Evolutionary conservation across 1,140 invertebrate genomes (phyloP).

Genomic region (Brachionus paranguensis): DNA sequence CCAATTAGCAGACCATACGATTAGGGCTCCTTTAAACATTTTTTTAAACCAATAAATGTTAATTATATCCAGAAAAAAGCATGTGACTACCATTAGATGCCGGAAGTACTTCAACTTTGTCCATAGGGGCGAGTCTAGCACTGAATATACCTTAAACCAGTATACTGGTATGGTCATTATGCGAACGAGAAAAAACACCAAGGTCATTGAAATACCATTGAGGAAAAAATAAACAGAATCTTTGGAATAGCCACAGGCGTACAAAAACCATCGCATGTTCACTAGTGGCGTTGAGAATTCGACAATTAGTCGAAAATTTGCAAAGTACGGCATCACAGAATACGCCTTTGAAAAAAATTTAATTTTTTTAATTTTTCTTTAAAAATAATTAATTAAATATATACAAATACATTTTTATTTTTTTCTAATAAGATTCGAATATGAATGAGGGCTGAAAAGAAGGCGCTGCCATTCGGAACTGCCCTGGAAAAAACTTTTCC

Average conservation of each 20-base stretch:
- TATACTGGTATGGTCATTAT: slow-evolving; percentile 48
- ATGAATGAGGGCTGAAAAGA: no score
- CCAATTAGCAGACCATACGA: slow-evolving; percentile 42
- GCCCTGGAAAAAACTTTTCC: no score
- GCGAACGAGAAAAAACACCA: slow-evolving; percentile 49
- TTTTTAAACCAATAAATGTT: slow-evolving; percentile 52
- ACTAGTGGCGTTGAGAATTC: slow-evolving; percentile 54
- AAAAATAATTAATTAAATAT: neutral
- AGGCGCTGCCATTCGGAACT: no score
- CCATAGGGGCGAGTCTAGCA: slow-evolving; percentile 46
- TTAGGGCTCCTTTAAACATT: slow-evolving; percentile 46
- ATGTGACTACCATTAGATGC: slow-evolving; percentile 47
- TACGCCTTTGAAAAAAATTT: slow-evolving; percentile 44
- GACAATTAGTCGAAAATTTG: slow-evolving; percentile 50
- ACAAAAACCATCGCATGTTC: slow-evolving; percentile 52
- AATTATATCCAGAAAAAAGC: slow-evolving; percentile 48
- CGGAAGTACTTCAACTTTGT: slow-evolving; percentile 47
- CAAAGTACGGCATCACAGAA: slow-evolving; percentile 50
- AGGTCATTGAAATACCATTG: slow-evolving; percentile 50
- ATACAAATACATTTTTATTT: no score
- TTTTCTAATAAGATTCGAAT: no score
- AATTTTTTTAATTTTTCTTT: neutral
- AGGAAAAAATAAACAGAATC: slow-evolving; percentile 45
- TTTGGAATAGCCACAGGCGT: slow-evolving; percentile 46
- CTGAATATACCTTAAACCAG: slow-evolving; percentile 48